phyloP scores from a whole-genome alignment of 2,888 invertebrate species.

The Monochamus alternatus region DNA sequence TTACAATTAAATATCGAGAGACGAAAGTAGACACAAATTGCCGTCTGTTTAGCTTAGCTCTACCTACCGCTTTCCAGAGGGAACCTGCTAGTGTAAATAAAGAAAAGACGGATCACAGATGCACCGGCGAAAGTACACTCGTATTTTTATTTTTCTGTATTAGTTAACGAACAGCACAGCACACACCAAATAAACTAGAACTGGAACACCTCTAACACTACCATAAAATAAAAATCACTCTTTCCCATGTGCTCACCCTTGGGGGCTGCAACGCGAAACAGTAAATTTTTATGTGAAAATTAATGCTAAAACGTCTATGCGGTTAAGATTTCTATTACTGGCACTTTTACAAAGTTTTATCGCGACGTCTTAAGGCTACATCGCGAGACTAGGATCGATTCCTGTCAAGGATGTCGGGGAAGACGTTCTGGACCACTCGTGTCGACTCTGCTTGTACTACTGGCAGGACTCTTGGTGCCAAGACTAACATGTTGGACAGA shows the following conservation, averaged over 20 bases:
- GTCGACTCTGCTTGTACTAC: conserved; percentile 30
- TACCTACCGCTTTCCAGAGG: conserved; percentile 36
- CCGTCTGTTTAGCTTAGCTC: conserved; percentile 30
- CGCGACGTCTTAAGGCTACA: conserved; percentile 13
- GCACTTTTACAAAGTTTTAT: conserved; percentile 16
- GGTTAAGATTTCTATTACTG: conserved; percentile 24
- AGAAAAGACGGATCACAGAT: conserved; percentile 37
- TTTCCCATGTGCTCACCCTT: not conserved
- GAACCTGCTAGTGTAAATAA: conserved; percentile 36
- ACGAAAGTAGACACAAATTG: conserved; percentile 30
- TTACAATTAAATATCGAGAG: conserved; percentile 37
- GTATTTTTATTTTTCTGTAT: conserved; percentile 20
- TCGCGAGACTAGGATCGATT: conserved; percentile 25
- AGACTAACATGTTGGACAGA: conserved; percentile 39
- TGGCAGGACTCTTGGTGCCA: conserved; percentile 36
- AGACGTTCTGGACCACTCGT: conserved; percentile 34
- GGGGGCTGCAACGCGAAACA: not conserved
- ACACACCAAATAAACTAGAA: conserved; percentile 26
- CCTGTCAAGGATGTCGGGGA: conserved; percentile 28
- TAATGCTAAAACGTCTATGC: not conserved
- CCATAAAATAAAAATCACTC: conserved; percentile 5
- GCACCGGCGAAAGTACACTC: conserved; percentile 32
- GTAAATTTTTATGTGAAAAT: not conserved
- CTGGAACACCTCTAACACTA: conserved; percentile 16
- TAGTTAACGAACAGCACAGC: conserved; percentile 23